These are phyloP conservation scores for Euwallacea similis DNA, from an alignment of 1,140 invertebrate species.

Conservation along the genomic window DNA sequence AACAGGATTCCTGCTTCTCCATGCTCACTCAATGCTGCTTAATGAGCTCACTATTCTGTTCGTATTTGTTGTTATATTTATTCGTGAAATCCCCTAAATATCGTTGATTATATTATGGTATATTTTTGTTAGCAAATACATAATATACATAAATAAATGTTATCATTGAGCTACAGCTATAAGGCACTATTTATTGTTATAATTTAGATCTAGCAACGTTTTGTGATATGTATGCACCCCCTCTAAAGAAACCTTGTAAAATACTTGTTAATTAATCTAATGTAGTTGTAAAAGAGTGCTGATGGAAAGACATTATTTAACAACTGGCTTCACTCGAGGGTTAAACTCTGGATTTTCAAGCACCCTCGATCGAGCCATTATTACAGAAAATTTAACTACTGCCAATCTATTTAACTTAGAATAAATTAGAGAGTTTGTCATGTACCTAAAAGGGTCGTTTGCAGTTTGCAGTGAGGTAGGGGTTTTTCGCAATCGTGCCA, in stretches of 20 bases:
- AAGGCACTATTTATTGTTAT: background rate
- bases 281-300: too few species aligned
- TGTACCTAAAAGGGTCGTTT: background rate
- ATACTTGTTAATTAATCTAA: background rate
- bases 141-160: too few species aligned
- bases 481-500: constrained; percentile 38
- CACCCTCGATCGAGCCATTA: background rate
- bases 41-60: background rate
- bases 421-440: background rate
- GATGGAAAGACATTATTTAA: too few species aligned
- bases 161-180: too few species aligned
- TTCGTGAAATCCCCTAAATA: background rate
- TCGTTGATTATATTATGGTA: background rate
- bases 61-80: constrained; percentile 2
- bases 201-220: constrained; percentile 25
- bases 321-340: too few species aligned
- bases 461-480: constrained; percentile 14
- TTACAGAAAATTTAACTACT: constrained; percentile 34
- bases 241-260: constrained; percentile 4
- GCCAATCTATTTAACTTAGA: constrained; percentile 37
- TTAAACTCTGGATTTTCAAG: too few species aligned
- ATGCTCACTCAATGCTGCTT: background rate
- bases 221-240: constrained; percentile 26
- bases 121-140: background rate
- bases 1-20: background rate